Evolutionary conservation across 2,888 invertebrate genomes (phyloP).

Genomic region (Dasysyrphus albostriatus): DNA sequence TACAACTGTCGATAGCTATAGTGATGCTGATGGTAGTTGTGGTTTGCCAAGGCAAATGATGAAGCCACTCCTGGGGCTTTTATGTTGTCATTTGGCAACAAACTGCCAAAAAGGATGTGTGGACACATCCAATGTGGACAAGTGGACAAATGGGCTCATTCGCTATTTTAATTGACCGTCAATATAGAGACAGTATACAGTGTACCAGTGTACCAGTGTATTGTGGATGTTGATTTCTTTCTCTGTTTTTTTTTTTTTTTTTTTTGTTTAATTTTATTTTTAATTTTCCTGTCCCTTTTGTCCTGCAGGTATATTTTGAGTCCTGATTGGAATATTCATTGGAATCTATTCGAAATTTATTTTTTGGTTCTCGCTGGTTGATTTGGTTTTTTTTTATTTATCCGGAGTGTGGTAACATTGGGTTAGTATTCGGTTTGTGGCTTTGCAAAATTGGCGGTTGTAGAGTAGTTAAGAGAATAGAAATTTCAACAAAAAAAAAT

Average conservation of each 20-base stretch:
- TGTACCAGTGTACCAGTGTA: not conserved
- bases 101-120: constrained; percentile 58
- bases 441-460: constrained; percentile 48
- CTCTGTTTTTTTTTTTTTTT: too few relatives aligned
- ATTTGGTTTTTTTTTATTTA: constrained; percentile 25
- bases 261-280: constrained; percentile 23
- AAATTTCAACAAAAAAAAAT: constrained; percentile 5
- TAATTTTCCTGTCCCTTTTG: constrained; percentile 9
- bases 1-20: constrained; percentile 25
- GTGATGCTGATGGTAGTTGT: constrained; percentile 19
- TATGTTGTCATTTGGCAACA: constrained; percentile 60
- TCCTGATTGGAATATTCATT: constrained; percentile 38
- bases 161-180: constrained; percentile 71
- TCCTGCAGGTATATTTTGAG: constrained; percentile 1
- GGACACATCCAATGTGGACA: constrained; percentile 65
- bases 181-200: constrained; percentile 44
- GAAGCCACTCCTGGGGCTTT: constrained; percentile 37
- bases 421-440: constrained; percentile 58
- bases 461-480: not conserved
- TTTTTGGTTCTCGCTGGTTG: constrained; percentile 19
- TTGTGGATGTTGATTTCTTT: constrained; percentile 13
- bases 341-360: constrained; percentile 25
- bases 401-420: constrained; percentile 29
- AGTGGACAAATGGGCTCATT: constrained; percentile 68
- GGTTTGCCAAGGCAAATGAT: constrained; percentile 51